Base-by-base conservation (phyloP, 1,140 invertebrate genomes). In the Macrobrachium nipponense region DNA sequence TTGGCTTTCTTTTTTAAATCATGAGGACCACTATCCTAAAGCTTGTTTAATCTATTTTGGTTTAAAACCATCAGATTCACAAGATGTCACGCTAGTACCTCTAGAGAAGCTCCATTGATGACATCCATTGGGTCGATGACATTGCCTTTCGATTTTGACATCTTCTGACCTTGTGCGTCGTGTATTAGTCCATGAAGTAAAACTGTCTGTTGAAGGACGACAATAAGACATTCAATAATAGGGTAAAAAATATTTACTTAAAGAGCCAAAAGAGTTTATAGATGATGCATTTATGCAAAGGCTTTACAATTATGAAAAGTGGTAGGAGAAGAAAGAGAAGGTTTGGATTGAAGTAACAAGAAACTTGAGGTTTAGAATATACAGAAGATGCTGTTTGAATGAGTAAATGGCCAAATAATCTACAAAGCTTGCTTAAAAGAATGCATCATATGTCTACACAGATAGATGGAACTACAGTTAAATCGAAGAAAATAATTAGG, bases 81-180 rank as follows among this genome's bases (percentile, higher is more conserved):
- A 70, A 51, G 14, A 51, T n/a, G n/a, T n/a, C n/a, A n/a, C 5
- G 8, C 72, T 17, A 11, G n/a, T 59, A 87, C 84, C 76, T 85
- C 8, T 8, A 85, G n/a, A 15, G 80, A 73, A 44, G 72, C 79
- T 43, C 98, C 98, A 87, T 96, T 92, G 23, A 99, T 97, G 17
- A 99, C 94, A 92, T 99, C 95, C 87, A 99, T 93, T 0, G 99
- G 99, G 89, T 96, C 95, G 86, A 99, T 96, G 17, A 99, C 95
- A 92, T 99, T 99, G 17, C 99, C 99, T 80, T 95, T 92, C 88
- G 97, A 99, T 92, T 99, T 99, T 15, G 97, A 99, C 99, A 99
- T 99, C 93, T 99, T 99, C n/a, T 96, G 94, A 17, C 98, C 98
- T 90, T 97, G 94, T n/a, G 94, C 94, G 92, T 99, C 98, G 90